Percentiles rank a stretch among this genome's conserved stretches.
Evolutionary conservation across 2,113 vertebrate species (phyloP).

Genomic region (Glaucomys volans): DNA sequence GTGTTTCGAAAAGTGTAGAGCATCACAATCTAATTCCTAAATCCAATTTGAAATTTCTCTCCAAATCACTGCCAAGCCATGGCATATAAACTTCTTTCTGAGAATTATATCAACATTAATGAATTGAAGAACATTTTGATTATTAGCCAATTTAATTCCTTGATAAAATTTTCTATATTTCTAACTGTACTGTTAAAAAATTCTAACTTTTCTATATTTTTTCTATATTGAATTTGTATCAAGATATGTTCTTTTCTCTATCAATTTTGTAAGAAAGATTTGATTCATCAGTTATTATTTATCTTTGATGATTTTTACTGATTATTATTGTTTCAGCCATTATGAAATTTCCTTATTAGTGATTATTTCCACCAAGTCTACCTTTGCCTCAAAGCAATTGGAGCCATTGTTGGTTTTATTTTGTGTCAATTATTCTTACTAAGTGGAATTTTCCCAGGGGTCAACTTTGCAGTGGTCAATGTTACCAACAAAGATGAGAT

Average conservation of each 20-base stretch:
- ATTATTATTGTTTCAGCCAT: conserved; percentile 43
- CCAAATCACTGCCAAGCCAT: conserved; percentile 20
- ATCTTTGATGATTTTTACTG: conserved; percentile 52
- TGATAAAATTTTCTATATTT: conserved; percentile 34
- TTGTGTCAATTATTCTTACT: conserved; percentile 59
- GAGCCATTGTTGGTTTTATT: conserved; percentile 55
- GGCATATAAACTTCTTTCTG: conserved; percentile 37
- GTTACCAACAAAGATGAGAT: conserved; percentile 45
- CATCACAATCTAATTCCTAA: background rate
- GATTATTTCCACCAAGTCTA: conserved; percentile 49
- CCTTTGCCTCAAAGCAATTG: conserved; percentile 50
- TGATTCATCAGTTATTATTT: background rate
- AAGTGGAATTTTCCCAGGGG: conserved; percentile 59
- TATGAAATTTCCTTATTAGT: conserved; percentile 34
- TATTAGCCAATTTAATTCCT: conserved; percentile 24
- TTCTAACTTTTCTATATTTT: conserved; percentile 21
- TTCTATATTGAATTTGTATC: background rate
- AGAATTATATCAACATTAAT: conserved; percentile 45
- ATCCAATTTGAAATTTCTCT: conserved; percentile 53
- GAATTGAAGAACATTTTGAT: conserved; percentile 45
- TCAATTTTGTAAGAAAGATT: background rate
- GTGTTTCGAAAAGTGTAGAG: conserved; percentile 20
- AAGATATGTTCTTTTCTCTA: background rate
- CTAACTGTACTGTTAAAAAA: background rate
- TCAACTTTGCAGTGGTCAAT: conserved; percentile 48